Percentiles rank a stretch among this genome's conserved stretches.
phyloP scores from a whole-genome alignment of 2,888 invertebrate species.

The Macrophya alboannulata region DNA sequence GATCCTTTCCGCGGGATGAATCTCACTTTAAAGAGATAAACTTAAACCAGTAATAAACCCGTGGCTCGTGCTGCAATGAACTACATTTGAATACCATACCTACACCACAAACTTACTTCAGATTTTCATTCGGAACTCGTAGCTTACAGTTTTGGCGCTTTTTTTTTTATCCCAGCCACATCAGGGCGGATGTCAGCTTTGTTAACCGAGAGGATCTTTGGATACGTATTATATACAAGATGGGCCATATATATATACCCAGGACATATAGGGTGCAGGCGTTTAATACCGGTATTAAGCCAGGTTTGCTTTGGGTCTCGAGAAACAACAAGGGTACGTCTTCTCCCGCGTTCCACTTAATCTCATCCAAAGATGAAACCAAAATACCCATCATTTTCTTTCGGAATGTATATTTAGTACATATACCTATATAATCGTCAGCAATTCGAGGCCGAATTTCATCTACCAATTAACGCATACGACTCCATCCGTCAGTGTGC shows the following conservation, averaged over 20 bases:
- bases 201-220: constrained; percentile 4
- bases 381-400: constrained; percentile 37
- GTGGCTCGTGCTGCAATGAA: not conserved
- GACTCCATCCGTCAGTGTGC: too few species aligned
- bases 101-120: not conserved
- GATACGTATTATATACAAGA: constrained; percentile 17
- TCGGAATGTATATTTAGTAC: not conserved
- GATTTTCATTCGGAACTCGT: not conserved
- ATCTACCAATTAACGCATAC: not conserved
- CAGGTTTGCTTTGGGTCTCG: constrained; percentile 44
- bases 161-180: not conserved
- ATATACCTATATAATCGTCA: not conserved
- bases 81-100: not conserved
- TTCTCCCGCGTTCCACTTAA: constrained; percentile 26
- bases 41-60: not conserved
- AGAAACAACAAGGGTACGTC: constrained; percentile 39
- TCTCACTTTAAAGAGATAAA: not conserved
- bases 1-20: constrained; percentile 36
- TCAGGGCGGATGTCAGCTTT: not conserved
- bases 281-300: constrained; percentile 47
- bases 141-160: too few species aligned
- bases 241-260: not conserved
- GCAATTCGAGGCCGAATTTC: not conserved
- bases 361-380: constrained; percentile 40
- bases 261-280: constrained; percentile 19